Evolutionary conservation across 1,140 invertebrate species (phyloP).

Genomic region (Stegodyphus dumicola): DNA sequence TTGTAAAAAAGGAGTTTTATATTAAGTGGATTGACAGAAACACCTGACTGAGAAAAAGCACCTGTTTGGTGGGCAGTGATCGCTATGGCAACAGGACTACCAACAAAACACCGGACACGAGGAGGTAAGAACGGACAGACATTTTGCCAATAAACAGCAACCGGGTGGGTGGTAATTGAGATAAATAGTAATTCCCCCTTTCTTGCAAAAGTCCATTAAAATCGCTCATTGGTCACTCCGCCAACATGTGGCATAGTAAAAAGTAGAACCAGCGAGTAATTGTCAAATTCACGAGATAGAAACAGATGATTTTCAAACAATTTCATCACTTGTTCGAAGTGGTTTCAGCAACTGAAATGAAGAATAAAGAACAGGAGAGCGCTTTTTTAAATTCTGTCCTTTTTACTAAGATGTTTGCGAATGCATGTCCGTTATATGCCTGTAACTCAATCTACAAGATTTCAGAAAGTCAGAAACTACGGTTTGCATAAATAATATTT

Average conservation of each 20-base stretch:
- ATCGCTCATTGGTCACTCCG: not conserved
- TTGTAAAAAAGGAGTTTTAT: conserved; percentile 55
- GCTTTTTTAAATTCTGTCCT: too few relatives aligned
- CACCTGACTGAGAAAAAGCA: conserved; percentile 61
- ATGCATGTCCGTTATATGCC: too few relatives aligned
- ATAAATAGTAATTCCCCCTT: conserved; percentile 34
- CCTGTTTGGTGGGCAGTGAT: conserved; percentile 56
- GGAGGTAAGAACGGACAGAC: conserved; percentile 12
- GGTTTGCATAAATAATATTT: too few relatives aligned
- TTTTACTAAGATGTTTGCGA: too few relatives aligned
- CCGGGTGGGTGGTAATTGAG: conserved; percentile 45
- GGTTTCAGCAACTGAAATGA: too few relatives aligned
- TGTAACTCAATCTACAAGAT: too few relatives aligned
- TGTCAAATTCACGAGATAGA: too few relatives aligned
- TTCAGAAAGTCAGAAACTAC: too few relatives aligned
- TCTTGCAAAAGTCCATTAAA: not conserved
- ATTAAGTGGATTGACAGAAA: conserved; percentile 59
- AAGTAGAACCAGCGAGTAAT: not conserved
- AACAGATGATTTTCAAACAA: not conserved
- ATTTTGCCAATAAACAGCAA: conserved; percentile 54
- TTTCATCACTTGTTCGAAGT: too few relatives aligned
- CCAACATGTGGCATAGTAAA: too few relatives aligned
- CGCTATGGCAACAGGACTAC: conserved; percentile 20
- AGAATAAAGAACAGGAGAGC: too few relatives aligned
- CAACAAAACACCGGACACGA: conserved; percentile 33